Percentiles rank a stretch among this genome's conserved stretches.
Conservation (phyloP, 2,888 invertebrate species). For the Zygaena filipendulae region DNA sequence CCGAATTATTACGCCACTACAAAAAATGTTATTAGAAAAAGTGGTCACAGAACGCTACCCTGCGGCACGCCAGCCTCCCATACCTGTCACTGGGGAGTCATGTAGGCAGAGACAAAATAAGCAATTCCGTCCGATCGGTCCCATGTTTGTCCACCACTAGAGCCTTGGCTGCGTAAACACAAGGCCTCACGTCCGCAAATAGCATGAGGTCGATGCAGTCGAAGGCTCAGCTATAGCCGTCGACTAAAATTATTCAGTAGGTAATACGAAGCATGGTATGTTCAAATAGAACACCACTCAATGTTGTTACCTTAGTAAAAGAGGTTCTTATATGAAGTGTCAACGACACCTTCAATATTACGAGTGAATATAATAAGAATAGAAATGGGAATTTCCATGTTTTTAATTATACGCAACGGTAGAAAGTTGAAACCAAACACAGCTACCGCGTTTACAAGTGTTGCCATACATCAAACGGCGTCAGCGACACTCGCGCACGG, state of each 20-base stretch:
- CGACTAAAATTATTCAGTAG: slow-evolving; percentile 40
- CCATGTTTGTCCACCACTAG: slow-evolving; percentile 66
- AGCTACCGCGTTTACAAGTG: slow-evolving; percentile 34
- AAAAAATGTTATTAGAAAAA: slow-evolving; percentile 33
- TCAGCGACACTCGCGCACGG: slow-evolving; percentile 37
- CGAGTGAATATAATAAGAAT: too few species aligned
- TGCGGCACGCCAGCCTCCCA: slow-evolving; percentile 41
- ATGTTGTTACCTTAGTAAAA: slow-evolving; percentile 23
- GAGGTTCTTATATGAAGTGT: slow-evolving; percentile 23
- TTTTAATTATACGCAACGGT: slow-evolving; percentile 17
- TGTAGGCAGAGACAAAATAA: slow-evolving; percentile 67
- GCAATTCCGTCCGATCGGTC: slow-evolving; percentile 65
- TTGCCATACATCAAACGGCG: slow-evolving; percentile 52
- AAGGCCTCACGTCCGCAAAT: slow-evolving; percentile 65
- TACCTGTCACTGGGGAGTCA: slow-evolving; percentile 55
- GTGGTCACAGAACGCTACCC: slow-evolving; percentile 36
- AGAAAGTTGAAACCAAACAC: too few species aligned
- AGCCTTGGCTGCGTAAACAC: slow-evolving; percentile 63
- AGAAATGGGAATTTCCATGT: too few species aligned
- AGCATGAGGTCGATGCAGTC: slow-evolving; percentile 57
- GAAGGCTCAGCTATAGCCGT: slow-evolving; percentile 34
- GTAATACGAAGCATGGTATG: slow-evolving; percentile 30
- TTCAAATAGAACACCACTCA: slow-evolving; percentile 27
- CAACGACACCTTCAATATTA: slow-evolving; percentile 21
- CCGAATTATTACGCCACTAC: slow-evolving; percentile 41